Evolutionary conservation across 2,113 vertebrate species (phyloP), one percentile per base, ranked within the genome.

Genomic region (Indri indri): DNA sequence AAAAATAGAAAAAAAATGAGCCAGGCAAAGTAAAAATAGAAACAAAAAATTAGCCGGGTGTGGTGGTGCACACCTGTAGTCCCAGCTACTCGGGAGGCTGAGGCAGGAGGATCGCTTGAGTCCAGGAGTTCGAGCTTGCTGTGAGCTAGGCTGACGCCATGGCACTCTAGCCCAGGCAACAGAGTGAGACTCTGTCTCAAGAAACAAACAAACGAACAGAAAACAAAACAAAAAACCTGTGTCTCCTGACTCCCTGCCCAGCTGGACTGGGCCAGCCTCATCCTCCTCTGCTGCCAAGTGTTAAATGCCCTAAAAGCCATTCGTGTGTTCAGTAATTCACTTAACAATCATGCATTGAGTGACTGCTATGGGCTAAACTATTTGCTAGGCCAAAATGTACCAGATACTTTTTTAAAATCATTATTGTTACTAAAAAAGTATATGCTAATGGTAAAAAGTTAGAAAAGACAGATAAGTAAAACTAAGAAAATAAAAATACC

Each of bases 301-400:
- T 9, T 23, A 34, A 30, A 7, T 0, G 0, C 12, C 16, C 77
- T 63, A 11, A 22, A 52, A 25, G 40, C 40, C 74, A 34, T 40
- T 18, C 1, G 2, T 40, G 18, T 6, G 1, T 13, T 23, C 50
- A 10, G 13, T 17, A 27, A 30, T 8, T 17, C 30, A 25, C 6
- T 20, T 17, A 2, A 0, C 34, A 14, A 23, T 17, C 22, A 18
- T 0, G 37, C 27, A 25, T 5, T 1, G 61, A 59, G 13, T 6
- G 4, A 32, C 57, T 32, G 0, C 42, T 2, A 0, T 8, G 57
- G 32, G 30, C 42, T 4, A 1, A 47, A 11, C 40, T 3, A 65
- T n/a, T n/a, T 7, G 16, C 5, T 0, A 0, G 34, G 14, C 59
- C n/a, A 70, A 80, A 74, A 45, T 42, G 61, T 17, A 16, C 10